A percentile compares a stretch with the other conserved stretches of the same genome.
Evolutionary conservation across 1,140 invertebrate species (phyloP).

Genomic region (Hyposmocoma kahamanoa): DNA sequence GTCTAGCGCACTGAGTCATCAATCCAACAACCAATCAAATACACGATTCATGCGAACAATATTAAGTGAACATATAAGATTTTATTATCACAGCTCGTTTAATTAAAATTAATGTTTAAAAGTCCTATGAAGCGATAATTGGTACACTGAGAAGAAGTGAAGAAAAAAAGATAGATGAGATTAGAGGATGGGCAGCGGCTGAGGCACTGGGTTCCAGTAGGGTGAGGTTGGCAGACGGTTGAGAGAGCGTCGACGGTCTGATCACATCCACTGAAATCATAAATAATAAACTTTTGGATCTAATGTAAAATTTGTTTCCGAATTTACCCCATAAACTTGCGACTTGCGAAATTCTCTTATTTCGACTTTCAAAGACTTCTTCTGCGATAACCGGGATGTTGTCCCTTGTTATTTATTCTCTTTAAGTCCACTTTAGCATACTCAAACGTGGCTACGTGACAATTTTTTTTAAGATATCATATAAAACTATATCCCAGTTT

Average conservation of each 20-base stretch:
- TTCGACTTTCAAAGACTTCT: too few relatives aligned
- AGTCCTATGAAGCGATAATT: constrained; percentile 25
- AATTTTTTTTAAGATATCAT: too few relatives aligned
- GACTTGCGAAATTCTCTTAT: too few relatives aligned
- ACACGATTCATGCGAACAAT: constrained; percentile 1
- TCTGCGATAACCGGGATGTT: too few relatives aligned
- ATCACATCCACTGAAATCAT: constrained; percentile 52
- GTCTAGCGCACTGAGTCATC: not conserved
- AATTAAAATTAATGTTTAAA: constrained; percentile 12
- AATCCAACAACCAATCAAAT: not conserved
- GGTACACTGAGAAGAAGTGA: constrained; percentile 16
- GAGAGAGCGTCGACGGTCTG: constrained; percentile 27
- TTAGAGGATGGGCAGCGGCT: constrained; percentile 9
- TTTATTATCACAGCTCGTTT: constrained; percentile 59
- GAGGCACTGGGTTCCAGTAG: constrained; percentile 31
- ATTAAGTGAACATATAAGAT: constrained; percentile 22
- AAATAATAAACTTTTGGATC: constrained; percentile 1
- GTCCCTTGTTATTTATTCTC: too few relatives aligned
- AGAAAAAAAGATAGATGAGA: constrained; percentile 9
- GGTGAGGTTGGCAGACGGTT: constrained; percentile 35
- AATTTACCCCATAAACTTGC: too few relatives aligned
- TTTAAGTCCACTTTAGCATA: too few relatives aligned
- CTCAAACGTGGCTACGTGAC: too few relatives aligned
- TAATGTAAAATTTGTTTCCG: not conserved
- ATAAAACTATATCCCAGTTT: too few relatives aligned